Base-by-base conservation (phyloP, 2,888 invertebrate species). In the Rhogogaster chlorosoma region DNA sequence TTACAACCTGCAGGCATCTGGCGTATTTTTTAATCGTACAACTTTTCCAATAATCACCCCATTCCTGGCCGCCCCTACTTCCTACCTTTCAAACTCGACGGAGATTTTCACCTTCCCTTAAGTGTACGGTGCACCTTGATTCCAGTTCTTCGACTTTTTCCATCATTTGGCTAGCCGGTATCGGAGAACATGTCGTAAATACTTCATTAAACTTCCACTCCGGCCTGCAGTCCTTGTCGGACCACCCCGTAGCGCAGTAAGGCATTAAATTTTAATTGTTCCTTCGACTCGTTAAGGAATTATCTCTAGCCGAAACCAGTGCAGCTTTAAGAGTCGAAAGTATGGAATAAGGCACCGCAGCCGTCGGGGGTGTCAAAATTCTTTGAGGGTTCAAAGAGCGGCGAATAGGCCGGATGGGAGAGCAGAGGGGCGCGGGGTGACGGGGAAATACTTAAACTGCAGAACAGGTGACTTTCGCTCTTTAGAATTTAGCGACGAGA, bases 21-120 rank as follows among this genome's bases (percentile, higher is more conserved):
- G 82, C 84, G 61, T 75, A 61, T 85, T 83, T 83, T 70, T 38
- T 85, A 75, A 85, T 85, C 80, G 86, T 61, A 45, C 53, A 73
- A 67, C 82, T 84, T 71, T 78, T 75, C 78, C 78, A 80, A 84
- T 80, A 86, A 84, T 83, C 86, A 75, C 83, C 53, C 75, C 64
- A 57, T 84, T 67, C 75, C n/a, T 1, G 18, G 7, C 1, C 70
- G 70, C 84, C 67, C 84, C 64, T 45, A 9, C 38, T 29, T 22
- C 49, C 0, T 70, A 32, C 45, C 67, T 67, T 15, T 5, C 18
- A 3, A 22, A 5, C 61, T 61, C 38, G 26, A 12, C 57, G 57
- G 26, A 45, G 49, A n/a, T 84, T 84, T 77, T 64, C 10, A n/a
- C 26, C 57, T 61, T 10, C 22, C 57, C 45, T 49, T 7, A 29